Conservation (phyloP, 2,888 invertebrate genomes). For the Octodonta nipae region DNA sequence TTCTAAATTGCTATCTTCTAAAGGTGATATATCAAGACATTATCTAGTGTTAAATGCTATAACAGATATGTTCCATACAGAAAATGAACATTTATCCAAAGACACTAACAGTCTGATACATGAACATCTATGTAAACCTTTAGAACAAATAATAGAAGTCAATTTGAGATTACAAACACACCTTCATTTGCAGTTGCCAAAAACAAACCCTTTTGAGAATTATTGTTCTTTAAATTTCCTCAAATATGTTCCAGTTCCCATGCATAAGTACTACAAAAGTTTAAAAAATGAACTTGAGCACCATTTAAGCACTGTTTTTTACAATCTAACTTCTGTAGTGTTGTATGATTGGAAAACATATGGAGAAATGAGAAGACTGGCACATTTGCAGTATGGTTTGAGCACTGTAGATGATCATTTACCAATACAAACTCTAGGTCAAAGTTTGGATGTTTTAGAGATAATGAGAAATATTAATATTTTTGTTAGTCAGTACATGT, state of each 20-base stretch:
- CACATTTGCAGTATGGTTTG: constrained; percentile 67
- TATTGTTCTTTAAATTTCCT: constrained; percentile 26
- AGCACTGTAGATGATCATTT: constrained; percentile 81
- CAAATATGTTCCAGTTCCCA: constrained; percentile 25
- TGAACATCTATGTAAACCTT: no score
- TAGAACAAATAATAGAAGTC: constrained; percentile 82
- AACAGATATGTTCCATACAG: no score
- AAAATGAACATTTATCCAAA: constrained; percentile 14
- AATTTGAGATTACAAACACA: constrained; percentile 86
- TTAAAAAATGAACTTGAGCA: constrained; percentile 53
- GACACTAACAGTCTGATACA: constrained; percentile 1
- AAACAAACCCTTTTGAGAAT: constrained; percentile 33
- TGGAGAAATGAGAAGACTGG: constrained; percentile 89
- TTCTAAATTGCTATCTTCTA: constrained; percentile 53
- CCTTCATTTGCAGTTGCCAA: constrained; percentile 69
- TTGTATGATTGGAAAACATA: constrained; percentile 96
- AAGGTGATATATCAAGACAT: constrained; percentile 51
- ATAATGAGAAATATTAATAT: constrained; percentile 93
- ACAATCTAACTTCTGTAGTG: constrained; percentile 93
- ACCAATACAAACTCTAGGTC: constrained; percentile 91
- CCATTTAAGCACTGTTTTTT: constrained; percentile 88
- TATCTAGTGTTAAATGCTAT: constrained; percentile 32
- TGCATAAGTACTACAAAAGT: constrained; percentile 32
- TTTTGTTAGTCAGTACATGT: constrained; percentile 85
- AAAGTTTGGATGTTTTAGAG: constrained; percentile 90